Conservation (phyloP, 2,113 vertebrate genomes). For the Loxodonta africana region DNA sequence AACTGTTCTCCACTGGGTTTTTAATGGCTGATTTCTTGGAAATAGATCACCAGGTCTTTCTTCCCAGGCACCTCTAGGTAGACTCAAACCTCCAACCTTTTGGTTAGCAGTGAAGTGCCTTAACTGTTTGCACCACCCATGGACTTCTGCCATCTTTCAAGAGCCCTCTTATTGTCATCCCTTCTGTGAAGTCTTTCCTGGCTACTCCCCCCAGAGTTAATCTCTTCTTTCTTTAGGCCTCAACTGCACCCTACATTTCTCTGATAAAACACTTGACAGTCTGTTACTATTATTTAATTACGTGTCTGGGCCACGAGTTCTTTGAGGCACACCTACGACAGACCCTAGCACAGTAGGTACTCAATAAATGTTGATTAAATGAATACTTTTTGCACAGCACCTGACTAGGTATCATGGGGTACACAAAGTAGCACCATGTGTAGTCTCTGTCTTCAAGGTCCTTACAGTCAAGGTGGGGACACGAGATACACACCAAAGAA, state of each 20-base stretch:
- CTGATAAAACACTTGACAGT: background rate
- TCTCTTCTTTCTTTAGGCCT: background rate
- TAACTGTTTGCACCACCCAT: background rate
- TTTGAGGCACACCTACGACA: background rate
- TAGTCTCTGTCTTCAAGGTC: background rate
- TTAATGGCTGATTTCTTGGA: background rate
- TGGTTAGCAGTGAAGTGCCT: background rate
- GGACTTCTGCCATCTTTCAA: background rate
- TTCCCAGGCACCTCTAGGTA: background rate
- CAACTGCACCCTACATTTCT: background rate
- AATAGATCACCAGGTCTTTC: background rate
- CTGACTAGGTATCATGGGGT: background rate
- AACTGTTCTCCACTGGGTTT: background rate
- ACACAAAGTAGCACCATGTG: background rate
- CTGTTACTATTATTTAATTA: background rate
- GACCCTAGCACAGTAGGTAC: background rate
- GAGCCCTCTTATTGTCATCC: too few relatives aligned
- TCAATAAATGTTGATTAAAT: background rate
- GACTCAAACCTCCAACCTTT: background rate
- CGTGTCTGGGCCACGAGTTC: background rate
- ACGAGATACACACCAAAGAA: background rate
- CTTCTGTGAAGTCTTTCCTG: background rate
- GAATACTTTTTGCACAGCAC: background rate
- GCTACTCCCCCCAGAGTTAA: background rate
- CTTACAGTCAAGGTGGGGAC: background rate